Base-by-base conservation (phyloP, 2,797 vertebrate species). In the Myioborus melanocephalus region DNA sequence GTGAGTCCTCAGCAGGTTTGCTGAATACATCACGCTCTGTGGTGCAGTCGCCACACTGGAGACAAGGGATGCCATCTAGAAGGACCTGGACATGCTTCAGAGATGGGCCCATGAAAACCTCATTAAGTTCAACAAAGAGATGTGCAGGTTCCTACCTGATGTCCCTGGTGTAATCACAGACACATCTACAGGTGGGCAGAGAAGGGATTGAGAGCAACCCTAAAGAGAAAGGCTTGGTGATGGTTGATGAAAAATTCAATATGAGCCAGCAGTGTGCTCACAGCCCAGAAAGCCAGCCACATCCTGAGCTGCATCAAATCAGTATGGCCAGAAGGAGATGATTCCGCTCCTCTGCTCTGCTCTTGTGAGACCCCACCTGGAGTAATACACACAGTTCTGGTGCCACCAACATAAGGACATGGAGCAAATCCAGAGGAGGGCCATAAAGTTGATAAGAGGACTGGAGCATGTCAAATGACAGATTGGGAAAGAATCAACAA, bases 31-130 rank as follows among this genome's bases (percentile, higher is more conserved):
- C 28, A 39, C 0, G 0, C 22, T 20, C 24, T 41, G 34, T 7
- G 9, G 16, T 14, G 13, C 55, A 30, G 47, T 47, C 0, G 0
- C 30, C 41, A 26, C 0, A 1, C 9, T 34, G 41, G 28, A 77
- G 24, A 28, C 34, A 55, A 55, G 30, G 9, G 9, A 41, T 34
- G 20, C 1, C 12, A 35, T 55, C 30, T 34, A 34, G 56, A 77
- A 16, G 8, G 5, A 26, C 24, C 30, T 77, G 59, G 47, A 47
- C 56, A 15, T 17, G 7, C 30, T 70, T 60, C 16, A 53, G 39
- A 77, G 39, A 20, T 30, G 16, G 23, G 24, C 34, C 11, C 5
- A 6, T 34, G 12, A 3, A 66, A 85, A n/a, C n/a, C 5, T 76
- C 28, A 30, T 46, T 34, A 77, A n/a, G 10, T 46, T 60, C 47